Evolutionary conservation across 2,888 invertebrate species (phyloP), one percentile per base, ranked within the genome.

Genomic region (Drosophila paracracens): DNA sequence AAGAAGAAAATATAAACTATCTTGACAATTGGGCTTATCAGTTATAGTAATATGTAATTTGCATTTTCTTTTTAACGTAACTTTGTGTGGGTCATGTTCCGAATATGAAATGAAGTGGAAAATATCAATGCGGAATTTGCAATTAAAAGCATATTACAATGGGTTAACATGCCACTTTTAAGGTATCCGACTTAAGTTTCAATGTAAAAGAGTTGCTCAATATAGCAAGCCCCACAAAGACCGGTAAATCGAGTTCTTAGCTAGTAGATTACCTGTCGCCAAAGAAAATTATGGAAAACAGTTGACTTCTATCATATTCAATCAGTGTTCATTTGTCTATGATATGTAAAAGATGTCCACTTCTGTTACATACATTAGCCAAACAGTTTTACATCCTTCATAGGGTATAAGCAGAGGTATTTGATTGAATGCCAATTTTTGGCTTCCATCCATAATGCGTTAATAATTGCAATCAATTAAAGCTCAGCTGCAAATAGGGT

Each of bases 131-230:
- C 13, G 31, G 8, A 25, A 40, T 54, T 21, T 54, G 25, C 40
- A 54, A 25, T 31, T 53, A 38, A 54, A 29, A 33, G 31, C 38
- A 38, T 31, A 40, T 61, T 38, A 31, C 4, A 54, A 35, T 25
- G 18, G 48, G n/a, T 57, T n/a, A 48, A 7, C n/a, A 21, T 58
- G 78, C n/a, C 76, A 76, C 75, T 76, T 79, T 46, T 79, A 76
- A 61, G 76, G 79, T 60, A 64, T 76, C 76, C 13, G 10, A 16
- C 43, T 73, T 54, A 65, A 43, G 65, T 72, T 72, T 59, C 71
- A 48, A 4, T 56, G 50, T 6, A 10, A 4, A 29, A 43, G 33
- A 70, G 62, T 56, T 51, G 38, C 50, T 25, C n/a, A 51, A 54
- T 8, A 52, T 16, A 8, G 38, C 40, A 53, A 71, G 13, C 54